phyloP scores from a whole-genome alignment of 2,888 invertebrate genomes.

The Tipula helvola region DNA sequence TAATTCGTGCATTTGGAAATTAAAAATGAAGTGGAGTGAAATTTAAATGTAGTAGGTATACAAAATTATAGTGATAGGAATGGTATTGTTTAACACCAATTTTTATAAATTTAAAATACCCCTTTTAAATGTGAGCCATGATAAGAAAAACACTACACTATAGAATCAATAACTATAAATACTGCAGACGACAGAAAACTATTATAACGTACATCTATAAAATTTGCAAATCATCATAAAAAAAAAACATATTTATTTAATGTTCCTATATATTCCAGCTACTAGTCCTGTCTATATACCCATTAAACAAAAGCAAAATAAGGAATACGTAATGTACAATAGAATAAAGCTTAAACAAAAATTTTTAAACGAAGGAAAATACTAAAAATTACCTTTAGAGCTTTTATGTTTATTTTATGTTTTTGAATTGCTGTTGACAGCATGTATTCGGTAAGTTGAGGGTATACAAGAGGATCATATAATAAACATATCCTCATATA shows the following conservation, averaged over 20 bases:
- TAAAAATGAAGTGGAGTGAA: background rate
- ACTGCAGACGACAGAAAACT: background rate
- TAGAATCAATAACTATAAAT: background rate
- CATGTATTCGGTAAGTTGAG: background rate
- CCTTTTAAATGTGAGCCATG: background rate
- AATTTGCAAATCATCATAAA: background rate
- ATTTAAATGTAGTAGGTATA: too few relatives aligned
- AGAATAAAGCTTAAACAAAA: background rate
- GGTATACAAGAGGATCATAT: background rate
- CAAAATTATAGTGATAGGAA: too few relatives aligned
- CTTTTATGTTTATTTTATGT: background rate
- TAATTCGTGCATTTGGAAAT: background rate
- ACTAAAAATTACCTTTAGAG: background rate
- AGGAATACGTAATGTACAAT: background rate
- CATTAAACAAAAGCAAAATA: background rate
- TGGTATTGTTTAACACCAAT: too few relatives aligned
- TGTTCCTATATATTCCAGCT: background rate
- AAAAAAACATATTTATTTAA: background rate
- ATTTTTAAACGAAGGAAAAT: background rate
- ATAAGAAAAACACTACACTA: background rate
- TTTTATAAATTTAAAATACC: background rate
- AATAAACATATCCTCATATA: background rate
- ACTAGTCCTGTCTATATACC: background rate
- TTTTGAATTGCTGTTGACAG: conserved; percentile 4
- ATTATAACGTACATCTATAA: background rate